These are phyloP conservation scores for Galagoides demidoff DNA, from an alignment of 2,797 vertebrate genomes.

Conservation along the genomic window DNA sequence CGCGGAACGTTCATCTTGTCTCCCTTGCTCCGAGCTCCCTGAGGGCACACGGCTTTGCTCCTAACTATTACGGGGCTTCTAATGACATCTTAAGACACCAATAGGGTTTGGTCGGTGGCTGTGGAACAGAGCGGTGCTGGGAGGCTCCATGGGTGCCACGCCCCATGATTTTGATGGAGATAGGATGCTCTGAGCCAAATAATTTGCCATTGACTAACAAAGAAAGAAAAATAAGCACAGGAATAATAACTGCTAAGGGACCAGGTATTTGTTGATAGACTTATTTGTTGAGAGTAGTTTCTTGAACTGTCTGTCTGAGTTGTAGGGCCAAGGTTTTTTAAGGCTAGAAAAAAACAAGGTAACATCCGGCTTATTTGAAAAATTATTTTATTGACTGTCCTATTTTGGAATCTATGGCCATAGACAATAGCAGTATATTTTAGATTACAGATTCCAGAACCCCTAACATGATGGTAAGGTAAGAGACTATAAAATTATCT, in stretches of 20 bases:
- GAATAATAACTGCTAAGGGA: neutral
- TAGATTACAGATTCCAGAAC: neutral
- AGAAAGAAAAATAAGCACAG: neutral
- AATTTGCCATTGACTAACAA: neutral
- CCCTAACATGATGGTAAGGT: neutral
- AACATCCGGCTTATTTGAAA: neutral
- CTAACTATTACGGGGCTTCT: neutral
- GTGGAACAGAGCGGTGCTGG: neutral
- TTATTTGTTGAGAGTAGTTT: neutral
- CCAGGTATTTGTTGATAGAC: neutral
- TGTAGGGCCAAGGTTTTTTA: neutral
- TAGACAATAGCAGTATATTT: neutral
- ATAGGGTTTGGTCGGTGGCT: neutral
- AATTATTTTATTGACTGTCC: neutral
- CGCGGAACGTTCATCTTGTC: neutral
- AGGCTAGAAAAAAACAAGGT: neutral
- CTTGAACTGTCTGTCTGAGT: slow-evolving; percentile 2
- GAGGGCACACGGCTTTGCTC: neutral
- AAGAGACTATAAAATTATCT: slow-evolving; percentile 13
- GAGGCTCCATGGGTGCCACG: neutral
- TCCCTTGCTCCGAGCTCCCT: neutral
- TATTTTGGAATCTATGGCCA: neutral
- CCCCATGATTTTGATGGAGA: neutral
- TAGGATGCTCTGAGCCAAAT: neutral
- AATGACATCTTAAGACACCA: neutral